phyloP scores from a whole-genome alignment of 2,113 vertebrate genomes.

The Odontophorus gujanensis region DNA sequence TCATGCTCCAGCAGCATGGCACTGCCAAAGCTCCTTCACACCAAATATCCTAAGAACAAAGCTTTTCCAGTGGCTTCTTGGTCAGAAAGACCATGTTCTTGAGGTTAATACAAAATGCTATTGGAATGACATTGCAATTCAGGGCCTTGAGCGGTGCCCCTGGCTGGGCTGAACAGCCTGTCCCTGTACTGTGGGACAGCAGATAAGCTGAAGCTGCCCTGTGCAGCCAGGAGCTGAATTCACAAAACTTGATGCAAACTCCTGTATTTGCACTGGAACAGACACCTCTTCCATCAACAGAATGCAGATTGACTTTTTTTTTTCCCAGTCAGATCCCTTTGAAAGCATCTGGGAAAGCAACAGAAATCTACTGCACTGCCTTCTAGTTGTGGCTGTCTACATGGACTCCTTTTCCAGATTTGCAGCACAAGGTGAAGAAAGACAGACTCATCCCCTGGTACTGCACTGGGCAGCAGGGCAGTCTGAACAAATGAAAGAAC shows the following conservation, averaged over 20 bases:
- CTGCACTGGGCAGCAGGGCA: not conserved
- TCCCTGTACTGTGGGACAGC: too few relatives aligned
- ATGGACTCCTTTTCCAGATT: not conserved
- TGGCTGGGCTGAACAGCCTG: not conserved
- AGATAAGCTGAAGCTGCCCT: not conserved
- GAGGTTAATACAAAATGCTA: not conserved
- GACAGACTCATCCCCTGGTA: not conserved
- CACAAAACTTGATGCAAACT: not conserved
- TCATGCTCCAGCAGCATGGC: not conserved
- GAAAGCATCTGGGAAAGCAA: not conserved
- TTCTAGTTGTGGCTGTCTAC: not conserved
- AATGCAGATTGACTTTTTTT: not conserved
- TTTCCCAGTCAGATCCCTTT: not conserved
- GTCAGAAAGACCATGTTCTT: not conserved
- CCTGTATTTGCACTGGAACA: not conserved
- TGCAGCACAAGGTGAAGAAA: not conserved
- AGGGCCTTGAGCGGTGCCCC: fast-evolving
- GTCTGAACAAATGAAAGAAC: not conserved
- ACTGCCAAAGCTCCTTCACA: not conserved
- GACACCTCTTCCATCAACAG: not conserved
- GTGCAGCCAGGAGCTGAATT: not conserved
- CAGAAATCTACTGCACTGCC: not conserved
- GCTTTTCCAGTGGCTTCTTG: fast-evolving
- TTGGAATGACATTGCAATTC: not conserved
- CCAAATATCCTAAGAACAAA: not conserved